phyloP scores from a whole-genome alignment of 2,113 vertebrate genomes.

The Acanthisitta chloris region DNA sequence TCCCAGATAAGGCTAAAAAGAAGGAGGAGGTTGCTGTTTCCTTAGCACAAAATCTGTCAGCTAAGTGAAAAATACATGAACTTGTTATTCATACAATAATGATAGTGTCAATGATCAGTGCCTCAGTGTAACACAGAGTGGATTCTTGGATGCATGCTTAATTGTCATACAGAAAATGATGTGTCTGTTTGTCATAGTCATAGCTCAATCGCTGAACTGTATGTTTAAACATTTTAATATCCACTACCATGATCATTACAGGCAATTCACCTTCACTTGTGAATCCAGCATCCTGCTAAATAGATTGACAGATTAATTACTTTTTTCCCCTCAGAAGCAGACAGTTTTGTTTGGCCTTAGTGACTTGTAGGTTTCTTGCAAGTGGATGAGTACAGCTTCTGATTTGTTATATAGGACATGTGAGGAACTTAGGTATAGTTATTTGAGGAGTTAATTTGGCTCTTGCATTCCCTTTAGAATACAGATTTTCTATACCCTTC shows the following conservation, averaged over 20 bases:
- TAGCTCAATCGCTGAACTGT: slow-evolving; percentile 8
- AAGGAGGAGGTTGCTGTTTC: background rate
- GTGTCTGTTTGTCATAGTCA: slow-evolving; percentile 30
- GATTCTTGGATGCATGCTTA: background rate
- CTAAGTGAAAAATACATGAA: slow-evolving; percentile 5
- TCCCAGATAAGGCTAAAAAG: background rate
- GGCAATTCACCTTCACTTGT: slow-evolving; percentile 38
- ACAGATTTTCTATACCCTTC: slow-evolving; percentile 63
- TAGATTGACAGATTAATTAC: slow-evolving; percentile 64
- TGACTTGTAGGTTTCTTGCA: slow-evolving; percentile 34
- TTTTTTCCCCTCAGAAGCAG: slow-evolving; percentile 24
- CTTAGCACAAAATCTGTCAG: slow-evolving; percentile 27
- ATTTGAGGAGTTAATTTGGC: slow-evolving; percentile 55
- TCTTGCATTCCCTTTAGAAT: slow-evolving; percentile 60
- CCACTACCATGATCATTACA: slow-evolving; percentile 19
- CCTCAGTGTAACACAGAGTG: background rate
- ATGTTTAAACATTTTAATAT: slow-evolving; percentile 46
- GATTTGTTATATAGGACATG: background rate
- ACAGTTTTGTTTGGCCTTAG: slow-evolving; percentile 42
- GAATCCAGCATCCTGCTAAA: slow-evolving; percentile 42
- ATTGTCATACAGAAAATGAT: slow-evolving; percentile 25
- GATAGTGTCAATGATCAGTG: background rate
- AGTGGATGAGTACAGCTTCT: slow-evolving; percentile 32
- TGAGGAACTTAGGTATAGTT: slow-evolving; percentile 30
- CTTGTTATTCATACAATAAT: background rate